Conservation (phyloP, 1,140 invertebrate species). For the Lepidostoma basale region DNA sequence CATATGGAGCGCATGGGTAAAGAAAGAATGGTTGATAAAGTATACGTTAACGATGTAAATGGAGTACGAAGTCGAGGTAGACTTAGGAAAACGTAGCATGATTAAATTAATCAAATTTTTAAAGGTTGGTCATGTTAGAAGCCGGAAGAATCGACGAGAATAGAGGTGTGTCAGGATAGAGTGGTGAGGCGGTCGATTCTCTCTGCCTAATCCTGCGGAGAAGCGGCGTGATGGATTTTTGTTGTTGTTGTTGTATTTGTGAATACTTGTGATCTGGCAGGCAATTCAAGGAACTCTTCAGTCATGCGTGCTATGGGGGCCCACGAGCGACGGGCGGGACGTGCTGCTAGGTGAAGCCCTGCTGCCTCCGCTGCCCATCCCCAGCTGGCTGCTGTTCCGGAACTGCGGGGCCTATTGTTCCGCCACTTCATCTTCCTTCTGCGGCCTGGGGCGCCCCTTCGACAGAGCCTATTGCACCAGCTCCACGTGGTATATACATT, state of each 20-base stretch:
- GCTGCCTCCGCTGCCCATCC: constrained; percentile 77
- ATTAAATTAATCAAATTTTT: too few species aligned
- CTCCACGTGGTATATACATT: constrained; percentile 47
- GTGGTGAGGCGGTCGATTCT: too few species aligned
- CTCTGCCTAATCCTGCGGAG: too few species aligned
- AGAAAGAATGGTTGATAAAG: too few species aligned
- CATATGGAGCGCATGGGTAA: too few species aligned
- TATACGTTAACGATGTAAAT: too few species aligned
- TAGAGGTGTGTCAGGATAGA: too few species aligned
- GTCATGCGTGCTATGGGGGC: constrained; percentile 83
- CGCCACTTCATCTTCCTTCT: constrained; percentile 86
- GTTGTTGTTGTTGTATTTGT: background rate
- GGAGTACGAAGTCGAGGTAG: too few species aligned
- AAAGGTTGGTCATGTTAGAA: too few species aligned
- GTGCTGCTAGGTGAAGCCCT: constrained; percentile 73
- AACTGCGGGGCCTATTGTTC: constrained; percentile 96
- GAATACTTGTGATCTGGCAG: constrained; percentile 39
- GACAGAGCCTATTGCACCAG: constrained; percentile 49
- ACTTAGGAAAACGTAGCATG: too few species aligned
- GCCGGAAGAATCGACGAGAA: too few species aligned
- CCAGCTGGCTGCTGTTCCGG: constrained; percentile 85
- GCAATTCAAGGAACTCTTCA: constrained; percentile 31
- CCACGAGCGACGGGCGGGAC: constrained; percentile 93
- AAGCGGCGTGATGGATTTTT: too few species aligned
- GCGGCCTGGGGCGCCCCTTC: constrained; percentile 74